These are phyloP conservation scores for Plectrocnemia conspersa DNA, from an alignment of 1,140 invertebrate species.

Conservation along the genomic window DNA sequence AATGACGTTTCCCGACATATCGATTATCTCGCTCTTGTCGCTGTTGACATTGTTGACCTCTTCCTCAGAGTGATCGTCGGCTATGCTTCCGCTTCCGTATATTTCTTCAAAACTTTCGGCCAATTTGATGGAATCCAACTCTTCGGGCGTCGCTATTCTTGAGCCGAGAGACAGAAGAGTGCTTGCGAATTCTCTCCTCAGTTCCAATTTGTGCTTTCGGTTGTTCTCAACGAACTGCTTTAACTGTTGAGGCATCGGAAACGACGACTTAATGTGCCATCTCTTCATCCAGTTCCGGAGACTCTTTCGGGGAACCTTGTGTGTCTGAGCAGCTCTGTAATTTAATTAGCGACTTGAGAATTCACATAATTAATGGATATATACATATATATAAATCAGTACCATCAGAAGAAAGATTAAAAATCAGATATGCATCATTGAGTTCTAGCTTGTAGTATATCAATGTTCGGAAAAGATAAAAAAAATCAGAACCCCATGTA, in stretches of 20 bases:
- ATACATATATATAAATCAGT: no score
- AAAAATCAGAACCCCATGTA: no score
- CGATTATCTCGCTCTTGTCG: conserved; percentile 22
- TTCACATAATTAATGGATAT: no score
- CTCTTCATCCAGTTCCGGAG: conserved; percentile 54
- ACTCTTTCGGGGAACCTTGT: conserved; percentile 52
- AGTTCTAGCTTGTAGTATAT: no score
- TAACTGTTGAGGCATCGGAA: conserved; percentile 51
- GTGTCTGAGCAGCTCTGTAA: conserved; percentile 51
- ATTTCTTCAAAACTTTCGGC: conserved; percentile 2
- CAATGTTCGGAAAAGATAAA: no score
- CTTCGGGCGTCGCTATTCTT: conserved; percentile 5
- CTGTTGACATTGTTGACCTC: conserved; percentile 5
- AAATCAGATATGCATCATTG: no score
- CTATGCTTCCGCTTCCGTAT: conserved; percentile 5
- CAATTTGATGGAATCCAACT: background rate
- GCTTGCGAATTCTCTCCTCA: conserved; percentile 24
- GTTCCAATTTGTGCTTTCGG: conserved; percentile 43
- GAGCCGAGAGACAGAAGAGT: conserved; percentile 15
- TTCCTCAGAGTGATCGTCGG: conserved; percentile 6
- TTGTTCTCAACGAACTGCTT: conserved; percentile 52
- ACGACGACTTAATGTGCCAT: conserved; percentile 52
- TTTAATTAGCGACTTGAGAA: no score
- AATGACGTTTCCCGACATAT: conserved; percentile 32
- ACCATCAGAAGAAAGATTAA: no score